Percentiles rank a stretch among this genome's conserved stretches.
phyloP scores from a whole-genome alignment of 2,113 vertebrate genomes.

The Chloroceryle aenea region DNA sequence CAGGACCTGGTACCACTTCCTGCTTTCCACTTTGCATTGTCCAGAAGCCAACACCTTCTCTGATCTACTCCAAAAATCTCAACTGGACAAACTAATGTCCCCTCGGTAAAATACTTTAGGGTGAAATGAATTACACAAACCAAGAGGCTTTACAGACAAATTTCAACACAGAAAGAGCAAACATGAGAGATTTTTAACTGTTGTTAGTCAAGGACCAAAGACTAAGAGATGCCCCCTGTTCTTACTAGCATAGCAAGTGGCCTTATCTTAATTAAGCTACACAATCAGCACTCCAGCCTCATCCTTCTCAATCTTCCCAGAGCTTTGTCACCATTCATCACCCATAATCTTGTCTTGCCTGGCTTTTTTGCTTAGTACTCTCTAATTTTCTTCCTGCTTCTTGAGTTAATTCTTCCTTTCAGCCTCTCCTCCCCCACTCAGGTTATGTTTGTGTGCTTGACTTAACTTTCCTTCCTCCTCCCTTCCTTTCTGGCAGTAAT shows the following conservation, averaged over 20 bases:
- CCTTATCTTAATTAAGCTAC: slow-evolving; percentile 24
- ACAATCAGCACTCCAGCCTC: background rate
- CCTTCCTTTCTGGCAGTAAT: slow-evolving; percentile 9
- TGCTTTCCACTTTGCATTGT: background rate
- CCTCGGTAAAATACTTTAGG: background rate
- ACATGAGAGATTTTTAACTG: background rate
- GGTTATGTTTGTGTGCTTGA: background rate
- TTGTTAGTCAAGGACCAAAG: background rate
- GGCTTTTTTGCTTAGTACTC: background rate
- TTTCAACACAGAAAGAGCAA: background rate
- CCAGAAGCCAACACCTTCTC: background rate
- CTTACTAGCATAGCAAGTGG: background rate
- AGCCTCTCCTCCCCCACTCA: background rate
- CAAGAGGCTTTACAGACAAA: background rate
- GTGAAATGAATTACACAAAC: background rate
- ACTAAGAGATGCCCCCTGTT: background rate
- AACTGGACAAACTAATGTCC: background rate
- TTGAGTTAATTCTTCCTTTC: slow-evolving; percentile 5
- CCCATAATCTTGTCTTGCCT: background rate
- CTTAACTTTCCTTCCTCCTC: slow-evolving; percentile 12
- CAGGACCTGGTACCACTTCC: background rate
- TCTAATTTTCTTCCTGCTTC: slow-evolving; percentile 29
- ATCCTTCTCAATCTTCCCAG: background rate
- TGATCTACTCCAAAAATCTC: background rate
- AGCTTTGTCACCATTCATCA: background rate